phyloP scores from a whole-genome alignment of 2,113 vertebrate genomes.

The Capra hircus region DNA sequence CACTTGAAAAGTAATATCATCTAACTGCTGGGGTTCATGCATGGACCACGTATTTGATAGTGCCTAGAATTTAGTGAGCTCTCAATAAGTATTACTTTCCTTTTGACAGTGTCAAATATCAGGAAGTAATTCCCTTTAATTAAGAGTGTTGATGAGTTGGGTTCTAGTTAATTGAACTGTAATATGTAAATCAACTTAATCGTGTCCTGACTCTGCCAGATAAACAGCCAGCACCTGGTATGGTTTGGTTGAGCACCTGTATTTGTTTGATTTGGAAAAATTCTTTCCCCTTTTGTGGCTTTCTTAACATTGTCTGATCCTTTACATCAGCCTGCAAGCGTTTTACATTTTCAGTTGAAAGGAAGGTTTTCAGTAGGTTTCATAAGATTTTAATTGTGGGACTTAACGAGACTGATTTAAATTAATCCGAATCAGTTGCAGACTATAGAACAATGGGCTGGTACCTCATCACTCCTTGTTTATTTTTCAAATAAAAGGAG shows the following conservation, averaged over 20 bases:
- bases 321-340: neutral
- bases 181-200: slow-evolving; percentile 71
- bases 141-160: slow-evolving; percentile 63
- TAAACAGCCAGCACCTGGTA: slow-evolving; percentile 65
- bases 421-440: slow-evolving; percentile 57
- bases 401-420: slow-evolving; percentile 62
- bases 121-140: slow-evolving; percentile 69
- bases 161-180: slow-evolving; percentile 74
- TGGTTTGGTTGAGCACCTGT: slow-evolving; percentile 44
- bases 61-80: slow-evolving; percentile 12
- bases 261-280: slow-evolving; percentile 53
- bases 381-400: slow-evolving; percentile 43
- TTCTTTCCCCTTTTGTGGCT: neutral
- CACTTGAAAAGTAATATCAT: neutral
- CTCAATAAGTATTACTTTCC: slow-evolving; percentile 11
- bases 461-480: slow-evolving; percentile 68
- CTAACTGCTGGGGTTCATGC: neutral
- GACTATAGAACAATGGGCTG: slow-evolving; percentile 64
- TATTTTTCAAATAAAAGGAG: slow-evolving; percentile 56
- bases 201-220: neutral
- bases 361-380: neutral
- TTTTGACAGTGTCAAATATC: slow-evolving; percentile 27
- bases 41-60: neutral
- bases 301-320: neutral
- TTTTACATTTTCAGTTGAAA: slow-evolving; percentile 37